Conservation (phyloP, 1,140 invertebrate genomes). For the Drosophila littoralis region DNA sequence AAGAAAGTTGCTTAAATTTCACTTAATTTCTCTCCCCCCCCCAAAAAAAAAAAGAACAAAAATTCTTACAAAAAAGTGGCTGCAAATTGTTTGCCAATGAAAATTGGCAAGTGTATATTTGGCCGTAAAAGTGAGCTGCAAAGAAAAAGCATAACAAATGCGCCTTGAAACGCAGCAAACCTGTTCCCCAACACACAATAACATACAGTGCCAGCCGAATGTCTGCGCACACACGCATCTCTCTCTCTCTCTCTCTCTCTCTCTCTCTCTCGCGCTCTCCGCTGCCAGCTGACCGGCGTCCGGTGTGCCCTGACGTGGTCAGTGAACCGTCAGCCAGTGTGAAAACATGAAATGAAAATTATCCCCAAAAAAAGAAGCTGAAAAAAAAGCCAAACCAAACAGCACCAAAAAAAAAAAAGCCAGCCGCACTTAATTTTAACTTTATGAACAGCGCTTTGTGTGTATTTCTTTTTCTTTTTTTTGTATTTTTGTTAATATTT, state of each 20-base stretch:
- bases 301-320: slow-evolving; percentile 53
- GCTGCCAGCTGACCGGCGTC: slow-evolving; percentile 52
- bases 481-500: background rate
- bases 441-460: slow-evolving; percentile 39
- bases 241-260: slow-evolving; percentile 11
- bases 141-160: slow-evolving; percentile 76
- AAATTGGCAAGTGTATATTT: slow-evolving; percentile 63
- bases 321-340: slow-evolving; percentile 58
- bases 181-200: slow-evolving; percentile 49
- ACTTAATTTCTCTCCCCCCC: slow-evolving; percentile 16
- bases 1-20: slow-evolving; percentile 28
- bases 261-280: slow-evolving; percentile 19
- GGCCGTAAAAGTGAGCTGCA: slow-evolving; percentile 13
- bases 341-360: slow-evolving; percentile 59
- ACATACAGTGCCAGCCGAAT: slow-evolving; percentile 10
- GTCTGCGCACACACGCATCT: slow-evolving; percentile 7
- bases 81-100: slow-evolving; percentile 43
- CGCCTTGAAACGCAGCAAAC: slow-evolving; percentile 54
- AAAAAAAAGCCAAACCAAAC: background rate
- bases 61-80: slow-evolving; percentile 26
- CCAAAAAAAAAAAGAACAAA: slow-evolving; percentile 12
- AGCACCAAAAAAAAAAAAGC: slow-evolving; percentile 7
- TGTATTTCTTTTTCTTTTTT: slow-evolving; percentile 2
- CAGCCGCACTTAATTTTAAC: slow-evolving; percentile 49
- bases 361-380: slow-evolving; percentile 39